Percentiles rank a stretch among this genome's conserved stretches.
phyloP scores from a whole-genome alignment of 2,888 invertebrate genomes.

The Sinohyriopsis cumingii region DNA sequence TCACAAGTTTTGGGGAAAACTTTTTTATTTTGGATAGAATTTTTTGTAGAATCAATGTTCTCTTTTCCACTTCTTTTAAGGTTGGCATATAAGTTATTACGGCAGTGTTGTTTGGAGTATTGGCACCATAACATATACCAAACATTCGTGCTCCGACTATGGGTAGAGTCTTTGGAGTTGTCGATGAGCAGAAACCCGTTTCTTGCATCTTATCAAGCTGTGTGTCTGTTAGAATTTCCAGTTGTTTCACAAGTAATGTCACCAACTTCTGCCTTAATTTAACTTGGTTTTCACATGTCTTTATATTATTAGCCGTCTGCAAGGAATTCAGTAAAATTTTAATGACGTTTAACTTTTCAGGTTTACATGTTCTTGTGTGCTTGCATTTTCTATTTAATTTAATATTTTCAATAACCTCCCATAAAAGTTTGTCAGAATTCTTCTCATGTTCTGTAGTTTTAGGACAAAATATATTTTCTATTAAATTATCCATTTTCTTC shows the following conservation, averaged over 20 bases:
- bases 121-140: constrained; percentile 53
- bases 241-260: constrained; percentile 18
- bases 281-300: constrained; percentile 1
- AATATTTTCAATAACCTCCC: constrained; percentile 10
- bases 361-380: neutral
- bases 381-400: no score
- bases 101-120: constrained; percentile 41
- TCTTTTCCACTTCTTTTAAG: constrained; percentile 28
- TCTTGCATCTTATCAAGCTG: constrained; percentile 43
- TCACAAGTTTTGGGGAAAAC: constrained; percentile 43
- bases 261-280: neutral
- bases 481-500: constrained; percentile 31
- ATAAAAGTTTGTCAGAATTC: constrained; percentile 36
- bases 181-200: constrained; percentile 53
- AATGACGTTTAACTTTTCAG: constrained; percentile 1
- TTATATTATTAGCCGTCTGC: neutral
- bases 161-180: constrained; percentile 41
- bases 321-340: neutral
- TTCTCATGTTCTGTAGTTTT: constrained; percentile 39
- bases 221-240: constrained; percentile 30
- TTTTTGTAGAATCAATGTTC: constrained; percentile 33
- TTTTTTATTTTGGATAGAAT: constrained; percentile 33
- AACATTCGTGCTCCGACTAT: constrained; percentile 26
- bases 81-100: constrained; percentile 47
- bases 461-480: constrained; percentile 51